A percentile compares a stretch with the other conserved stretches of the same genome.
phyloP scores from a whole-genome alignment of 2,797 vertebrate genomes.

The Argyrosomus regius region DNA sequence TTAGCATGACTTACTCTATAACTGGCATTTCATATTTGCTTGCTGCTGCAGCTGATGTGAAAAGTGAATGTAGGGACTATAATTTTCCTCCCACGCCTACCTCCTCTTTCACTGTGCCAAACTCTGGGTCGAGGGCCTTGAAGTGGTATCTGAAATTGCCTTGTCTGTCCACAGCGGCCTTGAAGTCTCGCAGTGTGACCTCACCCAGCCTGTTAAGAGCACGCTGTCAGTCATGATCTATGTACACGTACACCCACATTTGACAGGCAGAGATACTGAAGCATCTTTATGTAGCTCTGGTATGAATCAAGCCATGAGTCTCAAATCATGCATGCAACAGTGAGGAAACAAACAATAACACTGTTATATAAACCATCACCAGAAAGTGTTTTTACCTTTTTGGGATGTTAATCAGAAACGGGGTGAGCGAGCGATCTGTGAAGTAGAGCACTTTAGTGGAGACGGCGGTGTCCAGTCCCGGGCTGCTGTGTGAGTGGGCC shows the following conservation, averaged over 20 bases:
- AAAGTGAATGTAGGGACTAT: slow-evolving; percentile 44
- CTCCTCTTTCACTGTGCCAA: slow-evolving; percentile 99
- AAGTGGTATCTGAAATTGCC: slow-evolving; percentile 98
- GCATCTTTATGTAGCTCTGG: slow-evolving; percentile 19
- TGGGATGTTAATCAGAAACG: slow-evolving; percentile 98
- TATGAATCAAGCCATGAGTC: slow-evolving; percentile 14
- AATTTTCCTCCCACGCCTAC: slow-evolving; percentile 80
- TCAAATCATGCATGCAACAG: slow-evolving; percentile 10
- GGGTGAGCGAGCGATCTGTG: slow-evolving; percentile 97
- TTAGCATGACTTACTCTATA: slow-evolving; percentile 55
- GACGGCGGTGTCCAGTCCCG: slow-evolving; percentile 88
- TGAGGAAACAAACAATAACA: slow-evolving; percentile 19
- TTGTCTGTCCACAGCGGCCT: slow-evolving; percentile 94
- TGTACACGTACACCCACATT: slow-evolving; percentile 42
- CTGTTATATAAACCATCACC: slow-evolving; percentile 5
- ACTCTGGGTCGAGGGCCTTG: slow-evolving; percentile 98
- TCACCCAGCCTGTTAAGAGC: slow-evolving; percentile 91
- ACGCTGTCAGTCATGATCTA: slow-evolving; percentile 53
- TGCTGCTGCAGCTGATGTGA: slow-evolving; percentile 36
- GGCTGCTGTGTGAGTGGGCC: slow-evolving; percentile 95
- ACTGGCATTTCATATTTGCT: slow-evolving; percentile 49
- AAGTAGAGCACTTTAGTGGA: slow-evolving; percentile 99
- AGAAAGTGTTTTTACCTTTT: slow-evolving; percentile 88
- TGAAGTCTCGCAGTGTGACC: slow-evolving; percentile 96
- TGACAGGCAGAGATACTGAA: slow-evolving; percentile 11